A percentile compares a stretch with the other conserved stretches of the same genome.
These are phyloP conservation scores for Hozukius guyotensis DNA, from an alignment of 2,797 vertebrate species.

Conservation along the genomic window DNA sequence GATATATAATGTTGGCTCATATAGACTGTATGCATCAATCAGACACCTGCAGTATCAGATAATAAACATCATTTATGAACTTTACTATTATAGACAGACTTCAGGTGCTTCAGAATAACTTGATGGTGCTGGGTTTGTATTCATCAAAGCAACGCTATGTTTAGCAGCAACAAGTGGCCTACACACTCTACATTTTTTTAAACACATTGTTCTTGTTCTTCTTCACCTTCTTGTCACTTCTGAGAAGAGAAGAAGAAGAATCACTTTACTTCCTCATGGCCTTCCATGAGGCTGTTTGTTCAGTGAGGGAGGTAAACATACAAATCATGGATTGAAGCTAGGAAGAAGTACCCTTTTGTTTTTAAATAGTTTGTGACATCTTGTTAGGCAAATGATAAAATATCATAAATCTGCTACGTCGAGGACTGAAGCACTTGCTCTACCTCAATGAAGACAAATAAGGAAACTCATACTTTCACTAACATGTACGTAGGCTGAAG, in stretches of 20 bases:
- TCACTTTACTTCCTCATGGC: neutral
- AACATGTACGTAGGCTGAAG: neutral
- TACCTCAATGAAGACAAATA: neutral
- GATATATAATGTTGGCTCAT: neutral
- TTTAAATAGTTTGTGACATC: too few relatives aligned
- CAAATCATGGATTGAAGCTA: neutral
- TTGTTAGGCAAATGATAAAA: neutral
- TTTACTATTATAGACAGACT: neutral
- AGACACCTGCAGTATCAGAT: neutral
- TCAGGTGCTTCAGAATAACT: too few relatives aligned
- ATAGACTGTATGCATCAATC: neutral
- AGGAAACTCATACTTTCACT: neutral
- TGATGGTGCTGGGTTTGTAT: neutral
- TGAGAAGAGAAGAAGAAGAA: slow-evolving; percentile 5
- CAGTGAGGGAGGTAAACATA: neutral
- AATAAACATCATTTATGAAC: neutral
- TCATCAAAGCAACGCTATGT: too few relatives aligned
- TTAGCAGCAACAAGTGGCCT: neutral
- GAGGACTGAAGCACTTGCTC: neutral
- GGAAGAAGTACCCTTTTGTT: neutral
- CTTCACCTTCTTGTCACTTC: neutral
- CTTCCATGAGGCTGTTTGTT: neutral
- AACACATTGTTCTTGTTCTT: neutral
- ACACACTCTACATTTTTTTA: neutral
- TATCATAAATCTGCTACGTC: neutral